Evolutionary conservation across 1,140 invertebrate genomes (phyloP).

Genomic region (Calephelis nemesis): DNA sequence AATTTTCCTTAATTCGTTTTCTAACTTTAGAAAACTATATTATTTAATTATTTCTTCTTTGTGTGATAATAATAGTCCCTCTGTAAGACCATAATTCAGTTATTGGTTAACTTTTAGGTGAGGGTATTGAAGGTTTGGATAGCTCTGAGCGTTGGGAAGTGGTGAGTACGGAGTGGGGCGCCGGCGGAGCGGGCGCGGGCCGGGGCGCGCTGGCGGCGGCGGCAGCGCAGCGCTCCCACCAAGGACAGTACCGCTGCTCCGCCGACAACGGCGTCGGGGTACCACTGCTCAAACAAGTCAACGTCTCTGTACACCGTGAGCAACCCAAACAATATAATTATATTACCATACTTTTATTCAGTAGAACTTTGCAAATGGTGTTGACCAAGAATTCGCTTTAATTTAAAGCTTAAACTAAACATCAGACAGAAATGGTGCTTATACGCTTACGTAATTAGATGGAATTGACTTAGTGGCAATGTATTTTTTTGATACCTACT

Average conservation of each 20-base stretch:
- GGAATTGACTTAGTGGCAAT: no score
- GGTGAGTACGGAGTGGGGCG: conserved; percentile 34
- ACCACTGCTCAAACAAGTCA: conserved; percentile 84
- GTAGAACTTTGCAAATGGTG: no score
- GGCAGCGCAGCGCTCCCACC: conserved; percentile 80
- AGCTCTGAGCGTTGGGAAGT: conserved; percentile 47
- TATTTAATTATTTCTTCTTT: conserved; percentile 5
- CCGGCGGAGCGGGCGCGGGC: conserved; percentile 44
- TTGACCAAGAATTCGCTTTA: no score
- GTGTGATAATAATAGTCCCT: neutral
- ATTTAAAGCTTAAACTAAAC: no score
- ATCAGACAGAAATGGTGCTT: no score
- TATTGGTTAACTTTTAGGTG: conserved; percentile 21
- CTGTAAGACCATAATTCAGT: no score
- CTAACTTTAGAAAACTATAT: no score
- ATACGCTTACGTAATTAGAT: no score
- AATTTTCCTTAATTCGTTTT: no score
- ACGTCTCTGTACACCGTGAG: conserved; percentile 83
- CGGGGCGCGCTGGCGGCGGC: conserved; percentile 77
- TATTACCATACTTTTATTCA: no score
- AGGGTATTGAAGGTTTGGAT: conserved; percentile 32
- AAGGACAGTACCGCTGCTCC: conserved; percentile 88
- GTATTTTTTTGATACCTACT: no score
- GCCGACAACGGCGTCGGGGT: conserved; percentile 89
- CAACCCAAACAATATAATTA: neutral